These are phyloP conservation scores for Plagodis dolabraria DNA, from an alignment of 2,888 invertebrate species.

Conservation along the genomic window DNA sequence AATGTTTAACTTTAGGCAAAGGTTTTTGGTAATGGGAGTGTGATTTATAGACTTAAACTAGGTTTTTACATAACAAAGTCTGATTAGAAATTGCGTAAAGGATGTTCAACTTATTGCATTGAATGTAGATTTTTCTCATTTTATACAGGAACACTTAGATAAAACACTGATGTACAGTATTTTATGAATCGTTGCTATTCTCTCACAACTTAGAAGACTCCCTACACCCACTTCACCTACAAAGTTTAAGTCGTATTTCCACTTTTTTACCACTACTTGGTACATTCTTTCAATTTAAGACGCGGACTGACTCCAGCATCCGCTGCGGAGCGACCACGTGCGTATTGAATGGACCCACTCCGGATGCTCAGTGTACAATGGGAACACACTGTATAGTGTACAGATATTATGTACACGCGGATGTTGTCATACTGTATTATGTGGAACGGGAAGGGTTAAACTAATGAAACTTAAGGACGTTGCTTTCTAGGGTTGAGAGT, in stretches of 20 bases:
- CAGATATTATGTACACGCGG: conserved; percentile 46
- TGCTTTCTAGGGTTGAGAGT: not conserved
- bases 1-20: no score
- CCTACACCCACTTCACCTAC: not conserved
- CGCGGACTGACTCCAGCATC: conserved; percentile 50
- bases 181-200: no score
- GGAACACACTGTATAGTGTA: conserved; percentile 31
- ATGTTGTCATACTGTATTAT: conserved; percentile 35
- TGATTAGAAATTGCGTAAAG: no score
- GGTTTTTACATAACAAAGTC: no score
- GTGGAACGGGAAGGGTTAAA: conserved; percentile 18
- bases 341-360: conserved; percentile 69
- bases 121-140: no score
- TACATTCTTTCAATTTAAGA: conserved; percentile 24
- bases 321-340: conserved; percentile 74
- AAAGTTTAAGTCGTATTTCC: not conserved
- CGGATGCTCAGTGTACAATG: conserved; percentile 71
- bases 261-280: conserved; percentile 4
- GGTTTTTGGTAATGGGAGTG: no score
- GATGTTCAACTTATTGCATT: no score
- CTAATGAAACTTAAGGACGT: conserved; percentile 5
- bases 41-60: no score
- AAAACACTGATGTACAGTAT: no score
- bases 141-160: no score
- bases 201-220: no score